Conservation (phyloP, 1,140 invertebrate genomes). For the Drosophila tristis region DNA sequence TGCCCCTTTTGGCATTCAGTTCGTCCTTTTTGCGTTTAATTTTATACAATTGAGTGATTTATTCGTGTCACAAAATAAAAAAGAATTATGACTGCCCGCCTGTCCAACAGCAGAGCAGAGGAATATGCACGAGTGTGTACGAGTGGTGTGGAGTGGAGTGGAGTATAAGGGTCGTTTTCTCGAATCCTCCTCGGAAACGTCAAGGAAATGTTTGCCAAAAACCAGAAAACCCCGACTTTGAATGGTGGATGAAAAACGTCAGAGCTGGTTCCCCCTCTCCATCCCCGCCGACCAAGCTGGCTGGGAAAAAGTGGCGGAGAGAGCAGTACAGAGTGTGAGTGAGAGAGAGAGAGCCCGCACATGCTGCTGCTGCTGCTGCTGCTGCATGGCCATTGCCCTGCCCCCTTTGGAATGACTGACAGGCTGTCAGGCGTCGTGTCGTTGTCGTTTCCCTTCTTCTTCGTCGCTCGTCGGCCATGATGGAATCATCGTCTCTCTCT, state of each 20-base stretch:
- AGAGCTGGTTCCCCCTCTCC: not conserved
- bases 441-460: constrained; percentile 43
- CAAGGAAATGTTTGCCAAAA: constrained; percentile 70
- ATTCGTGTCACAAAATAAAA: constrained; percentile 84
- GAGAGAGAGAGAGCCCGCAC: constrained; percentile 48
- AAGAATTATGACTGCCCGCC: constrained; percentile 80
- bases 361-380: constrained; percentile 25
- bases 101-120: constrained; percentile 12
- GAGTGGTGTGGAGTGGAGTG: no score
- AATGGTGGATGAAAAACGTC: constrained; percentile 67
- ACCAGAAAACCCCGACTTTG: constrained; percentile 51
- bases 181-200: not conserved
- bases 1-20: constrained; percentile 44
- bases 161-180: constrained; percentile 74
- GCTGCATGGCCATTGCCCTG: constrained; percentile 62
- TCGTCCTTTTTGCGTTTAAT: constrained; percentile 79
- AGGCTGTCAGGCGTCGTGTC: constrained; percentile 59
- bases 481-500: constrained; percentile 51
- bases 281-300: not conserved
- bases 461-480: constrained; percentile 69
- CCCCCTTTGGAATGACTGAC: constrained; percentile 66
- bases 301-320: not conserved
- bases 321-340: not conserved
- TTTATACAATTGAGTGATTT: constrained; percentile 84
- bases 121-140: no score